Evolutionary conservation across 2,888 invertebrate species (phyloP), one percentile per base, ranked within the genome.

Genomic region (Drosophila prolongata): DNA sequence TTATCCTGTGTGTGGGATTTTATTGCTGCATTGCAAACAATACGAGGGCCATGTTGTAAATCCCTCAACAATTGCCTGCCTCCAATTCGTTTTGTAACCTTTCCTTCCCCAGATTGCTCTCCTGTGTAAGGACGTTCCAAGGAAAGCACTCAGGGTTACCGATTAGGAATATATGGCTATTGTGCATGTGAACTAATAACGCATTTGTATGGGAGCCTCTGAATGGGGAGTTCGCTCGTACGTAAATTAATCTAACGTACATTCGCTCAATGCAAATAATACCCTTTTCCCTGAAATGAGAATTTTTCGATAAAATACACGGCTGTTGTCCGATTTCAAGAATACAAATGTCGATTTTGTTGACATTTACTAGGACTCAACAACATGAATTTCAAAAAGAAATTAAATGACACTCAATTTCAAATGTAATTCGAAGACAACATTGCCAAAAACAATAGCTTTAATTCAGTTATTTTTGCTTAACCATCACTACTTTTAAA

Each of bases 41-140:
- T 67, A 6, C 9, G 34, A 60, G 37, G 38, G 46, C 35, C 57
- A 62, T 34, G 54, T 40, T 30, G 43, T 58, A 70, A 79, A 46
- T 76, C 77, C 68, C 73, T 40, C 42, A 71, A 66, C 72, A 65
- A 79, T 77, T 71, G 80, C 55, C 57, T 50, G 37, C 50, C 38
- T 56, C 19, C 50, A 34, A 42, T 64, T 44, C 56, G 65, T 58
- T 68, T 49, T 44, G 64, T 35, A 35, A 42, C 54, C 54, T 35
- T 49, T 70, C 40, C 19, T 24, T 64, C 19, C 42, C 30, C 47
- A 34, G 24, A 54, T 58, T 79, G 75, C 52, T 50, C 13, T 47
- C 43, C 65, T 27, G 65, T 30, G 43, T 44, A 55, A 73, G 67
- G 54, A 74, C 67, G 50, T 43, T 47, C 37, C 58, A 52, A 66